phyloP scores from a whole-genome alignment of 2,888 invertebrate species.

The Hirtodrosophila histrioides region DNA sequence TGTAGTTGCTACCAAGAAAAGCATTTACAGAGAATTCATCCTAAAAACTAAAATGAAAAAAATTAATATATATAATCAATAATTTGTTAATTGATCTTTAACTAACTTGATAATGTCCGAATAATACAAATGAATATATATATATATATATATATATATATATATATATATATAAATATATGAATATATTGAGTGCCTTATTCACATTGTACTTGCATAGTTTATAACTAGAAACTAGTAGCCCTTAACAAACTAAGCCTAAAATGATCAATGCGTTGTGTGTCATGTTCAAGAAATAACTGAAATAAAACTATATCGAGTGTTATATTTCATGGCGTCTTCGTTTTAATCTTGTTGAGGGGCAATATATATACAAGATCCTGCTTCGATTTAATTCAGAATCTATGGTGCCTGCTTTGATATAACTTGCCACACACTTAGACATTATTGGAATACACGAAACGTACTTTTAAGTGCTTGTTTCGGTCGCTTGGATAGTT shows the following conservation, averaged over 20 bases:
- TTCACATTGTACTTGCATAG: conserved; percentile 63
- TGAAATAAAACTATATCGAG: conserved; percentile 43
- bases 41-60: conserved; percentile 6
- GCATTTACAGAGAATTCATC: conserved; percentile 42
- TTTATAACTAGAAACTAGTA: conserved; percentile 49
- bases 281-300: conserved; percentile 53
- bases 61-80: background rate
- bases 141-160: conserved; percentile 8
- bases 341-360: no score
- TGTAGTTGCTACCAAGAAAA: conserved; percentile 13
- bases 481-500: no score
- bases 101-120: conserved; percentile 36
- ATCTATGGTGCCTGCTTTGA: no score
- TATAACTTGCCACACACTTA: no score
- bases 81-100: conserved; percentile 31
- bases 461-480: no score
- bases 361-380: no score
- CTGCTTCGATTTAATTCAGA: no score
- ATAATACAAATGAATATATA: conserved; percentile 14
- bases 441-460: no score
- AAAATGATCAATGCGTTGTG: conserved; percentile 58
- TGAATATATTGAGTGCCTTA: conserved; percentile 42
- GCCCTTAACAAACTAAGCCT: conserved; percentile 56
- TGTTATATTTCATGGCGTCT: conserved; percentile 19
- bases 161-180: conserved; percentile 5